A percentile compares a stretch with the other conserved stretches of the same genome.
These are phyloP conservation scores for Zalophus californianus DNA, from an alignment of 2,797 vertebrate genomes.

Conservation along the genomic window DNA sequence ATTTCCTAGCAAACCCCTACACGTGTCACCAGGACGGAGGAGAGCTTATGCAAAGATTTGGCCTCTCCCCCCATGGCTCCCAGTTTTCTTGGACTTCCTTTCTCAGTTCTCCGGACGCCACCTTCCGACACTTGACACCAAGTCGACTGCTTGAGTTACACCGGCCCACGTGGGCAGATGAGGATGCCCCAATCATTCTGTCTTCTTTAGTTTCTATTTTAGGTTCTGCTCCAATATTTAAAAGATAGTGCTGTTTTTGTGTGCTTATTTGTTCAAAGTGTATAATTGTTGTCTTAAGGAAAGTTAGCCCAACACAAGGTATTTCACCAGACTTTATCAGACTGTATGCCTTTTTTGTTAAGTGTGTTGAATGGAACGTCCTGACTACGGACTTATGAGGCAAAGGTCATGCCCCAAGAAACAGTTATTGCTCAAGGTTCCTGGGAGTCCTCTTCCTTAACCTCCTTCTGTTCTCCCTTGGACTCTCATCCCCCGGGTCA, in stretches of 20 bases:
- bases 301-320: background rate
- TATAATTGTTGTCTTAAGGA: background rate
- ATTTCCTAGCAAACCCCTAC: background rate
- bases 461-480: background rate
- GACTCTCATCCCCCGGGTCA: background rate
- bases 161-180: rapidly evolving
- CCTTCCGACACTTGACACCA: rapidly evolving
- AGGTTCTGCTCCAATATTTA: rapidly evolving
- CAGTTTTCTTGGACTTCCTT: too few species aligned
- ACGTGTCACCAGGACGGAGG: rapidly evolving
- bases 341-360: background rate
- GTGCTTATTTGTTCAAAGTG: background rate
- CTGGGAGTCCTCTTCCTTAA: background rate
- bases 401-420: background rate
- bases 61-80: background rate
- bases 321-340: background rate
- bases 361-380: rapidly evolving
- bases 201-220: background rate
- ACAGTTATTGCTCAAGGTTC: rapidly evolving
- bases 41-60: rapidly evolving
- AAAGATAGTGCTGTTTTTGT: background rate
- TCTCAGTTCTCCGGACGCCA: background rate
- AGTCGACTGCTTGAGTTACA: rapidly evolving
- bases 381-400: rapidly evolving
- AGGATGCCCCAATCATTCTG: rapidly evolving